Conservation (phyloP, 1,140 invertebrate species). For the Andrena cerasifolii region DNA sequence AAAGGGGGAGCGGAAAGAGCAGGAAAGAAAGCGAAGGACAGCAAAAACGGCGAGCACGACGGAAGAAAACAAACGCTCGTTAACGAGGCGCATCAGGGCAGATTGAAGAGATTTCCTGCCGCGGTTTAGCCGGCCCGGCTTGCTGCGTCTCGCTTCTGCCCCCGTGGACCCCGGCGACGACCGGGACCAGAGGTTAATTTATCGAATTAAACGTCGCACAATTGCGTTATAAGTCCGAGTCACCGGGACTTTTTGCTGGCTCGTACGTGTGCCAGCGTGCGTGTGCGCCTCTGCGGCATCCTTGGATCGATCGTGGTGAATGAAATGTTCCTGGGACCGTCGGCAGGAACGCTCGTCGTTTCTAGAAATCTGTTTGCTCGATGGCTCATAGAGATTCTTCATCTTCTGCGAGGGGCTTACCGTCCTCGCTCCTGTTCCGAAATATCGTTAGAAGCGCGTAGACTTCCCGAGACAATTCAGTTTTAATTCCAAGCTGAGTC, state of each 20-base stretch:
- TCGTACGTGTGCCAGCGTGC: conserved; percentile 13
- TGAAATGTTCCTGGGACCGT: no score
- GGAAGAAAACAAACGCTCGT: conserved; percentile 80
- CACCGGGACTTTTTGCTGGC: conserved; percentile 66
- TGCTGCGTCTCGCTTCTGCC: conserved; percentile 62
- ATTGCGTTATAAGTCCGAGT: conserved; percentile 78
- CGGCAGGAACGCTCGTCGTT: no score
- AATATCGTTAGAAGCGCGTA: no score
- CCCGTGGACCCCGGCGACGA: conserved; percentile 72
- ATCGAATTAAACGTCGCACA: conserved; percentile 79
- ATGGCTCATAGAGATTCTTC: no score
- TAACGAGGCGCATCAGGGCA: conserved; percentile 79
- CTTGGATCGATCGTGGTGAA: no score
- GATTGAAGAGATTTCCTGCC: conserved; percentile 82
- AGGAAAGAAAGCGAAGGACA: conserved; percentile 23
- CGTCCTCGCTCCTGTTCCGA: no score
- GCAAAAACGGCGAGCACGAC: conserved; percentile 54
- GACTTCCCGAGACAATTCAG: no score
- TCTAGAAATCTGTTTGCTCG: no score
- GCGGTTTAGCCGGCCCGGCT: conserved; percentile 72
- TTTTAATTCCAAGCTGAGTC: no score
- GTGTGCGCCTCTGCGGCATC: no score
- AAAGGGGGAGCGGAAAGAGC: conserved; percentile 4
- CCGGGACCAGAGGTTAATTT: conserved; percentile 78
- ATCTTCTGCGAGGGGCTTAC: no score